These are phyloP conservation scores for Lepus timidus DNA, from an alignment of 2,113 vertebrate genomes.

Conservation along the genomic window DNA sequence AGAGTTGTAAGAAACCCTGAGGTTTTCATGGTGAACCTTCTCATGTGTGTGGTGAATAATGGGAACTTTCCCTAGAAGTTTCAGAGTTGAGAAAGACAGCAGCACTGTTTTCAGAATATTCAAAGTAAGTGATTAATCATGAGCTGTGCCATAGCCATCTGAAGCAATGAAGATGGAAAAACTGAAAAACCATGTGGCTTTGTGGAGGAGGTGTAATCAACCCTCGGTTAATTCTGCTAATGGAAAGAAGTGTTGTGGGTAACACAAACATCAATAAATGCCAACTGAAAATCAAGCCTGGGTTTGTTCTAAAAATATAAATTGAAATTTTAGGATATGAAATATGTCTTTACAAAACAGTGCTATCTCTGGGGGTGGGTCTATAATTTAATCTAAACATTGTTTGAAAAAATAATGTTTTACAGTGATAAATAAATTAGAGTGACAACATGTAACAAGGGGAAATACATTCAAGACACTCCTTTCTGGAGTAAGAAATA, in stretches of 20 bases:
- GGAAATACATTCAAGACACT: background rate
- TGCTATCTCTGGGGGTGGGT: background rate
- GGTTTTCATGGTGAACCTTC: slow-evolving; percentile 1
- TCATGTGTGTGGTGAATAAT: background rate
- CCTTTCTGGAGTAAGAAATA: background rate
- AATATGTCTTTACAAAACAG: background rate
- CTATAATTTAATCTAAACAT: background rate
- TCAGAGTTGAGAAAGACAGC: slow-evolving; percentile 46
- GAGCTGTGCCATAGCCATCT: background rate
- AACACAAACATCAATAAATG: slow-evolving; percentile 56
- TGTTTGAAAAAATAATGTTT: slow-evolving; percentile 14
- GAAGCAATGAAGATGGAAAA: slow-evolving; percentile 29
- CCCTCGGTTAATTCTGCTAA: slow-evolving; percentile 56
- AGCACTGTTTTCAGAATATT: slow-evolving; percentile 35
- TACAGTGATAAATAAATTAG: slow-evolving; percentile 12
- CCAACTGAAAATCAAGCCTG: slow-evolving; percentile 36
- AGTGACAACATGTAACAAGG: background rate
- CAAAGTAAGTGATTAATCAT: slow-evolving; percentile 65
- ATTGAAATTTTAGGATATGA: slow-evolving; percentile 44
- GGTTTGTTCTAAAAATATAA: slow-evolving; percentile 35
- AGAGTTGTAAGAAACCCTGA: background rate
- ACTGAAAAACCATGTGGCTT: background rate
- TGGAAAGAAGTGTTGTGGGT: slow-evolving; percentile 32
- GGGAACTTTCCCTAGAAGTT: background rate
- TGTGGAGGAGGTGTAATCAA: slow-evolving; percentile 53